These are phyloP conservation scores for Prinia subflava DNA, from an alignment of 2,113 vertebrate genomes.

Conservation along the genomic window DNA sequence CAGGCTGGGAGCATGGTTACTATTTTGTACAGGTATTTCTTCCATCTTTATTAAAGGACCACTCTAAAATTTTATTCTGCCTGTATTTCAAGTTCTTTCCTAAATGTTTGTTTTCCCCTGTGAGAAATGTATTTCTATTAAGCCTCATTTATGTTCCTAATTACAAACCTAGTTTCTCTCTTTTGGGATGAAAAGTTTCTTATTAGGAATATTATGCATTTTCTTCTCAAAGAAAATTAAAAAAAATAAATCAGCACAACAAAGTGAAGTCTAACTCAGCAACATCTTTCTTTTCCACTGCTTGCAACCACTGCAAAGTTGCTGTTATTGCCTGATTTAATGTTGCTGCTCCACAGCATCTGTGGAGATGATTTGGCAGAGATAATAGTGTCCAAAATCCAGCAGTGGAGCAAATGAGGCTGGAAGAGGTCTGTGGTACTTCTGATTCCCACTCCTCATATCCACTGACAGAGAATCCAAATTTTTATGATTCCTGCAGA, in stretches of 20 bases:
- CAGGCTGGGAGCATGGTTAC: conserved; percentile 41
- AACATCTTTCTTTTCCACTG: not conserved
- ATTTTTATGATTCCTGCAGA: not conserved
- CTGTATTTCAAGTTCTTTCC: conserved; percentile 55
- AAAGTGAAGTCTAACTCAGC: not conserved
- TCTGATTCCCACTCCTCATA: not conserved
- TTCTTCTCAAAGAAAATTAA: not conserved
- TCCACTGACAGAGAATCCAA: not conserved
- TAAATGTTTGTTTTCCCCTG: conserved; percentile 58
- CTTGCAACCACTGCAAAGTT: not conserved
- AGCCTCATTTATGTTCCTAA: conserved; percentile 31
- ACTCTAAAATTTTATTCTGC: conserved; percentile 43
- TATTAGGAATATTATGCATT: conserved; percentile 37
- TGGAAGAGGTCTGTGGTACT: not conserved
- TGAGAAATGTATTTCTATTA: conserved; percentile 58
- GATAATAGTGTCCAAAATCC: not conserved
- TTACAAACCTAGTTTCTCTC: conserved; percentile 42
- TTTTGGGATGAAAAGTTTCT: conserved; percentile 39
- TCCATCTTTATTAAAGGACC: conserved; percentile 44
- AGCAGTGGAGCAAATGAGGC: not conserved
- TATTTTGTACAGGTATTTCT: conserved; percentile 28
- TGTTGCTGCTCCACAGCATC: not conserved
- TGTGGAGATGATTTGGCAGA: not conserved
- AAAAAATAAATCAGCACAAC: conserved; percentile 36
- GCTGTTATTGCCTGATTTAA: not conserved